Conservation (phyloP, 2,113 vertebrate genomes). For the Neolamprologus toae region DNA sequence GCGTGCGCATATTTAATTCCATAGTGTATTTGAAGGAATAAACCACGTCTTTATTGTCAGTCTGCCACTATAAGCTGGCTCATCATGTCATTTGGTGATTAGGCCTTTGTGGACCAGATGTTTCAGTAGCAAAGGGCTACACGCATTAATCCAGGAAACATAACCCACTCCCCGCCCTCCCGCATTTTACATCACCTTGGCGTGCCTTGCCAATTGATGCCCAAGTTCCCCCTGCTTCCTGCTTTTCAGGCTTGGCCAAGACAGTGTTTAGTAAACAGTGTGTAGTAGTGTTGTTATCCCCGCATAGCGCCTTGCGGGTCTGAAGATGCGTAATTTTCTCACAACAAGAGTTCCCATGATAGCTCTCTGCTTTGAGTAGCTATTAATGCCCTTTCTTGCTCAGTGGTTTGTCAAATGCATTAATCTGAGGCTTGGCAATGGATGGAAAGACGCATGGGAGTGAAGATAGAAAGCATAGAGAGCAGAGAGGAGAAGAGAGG, state of each 20-base stretch:
- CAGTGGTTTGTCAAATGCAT: constrained; percentile 72
- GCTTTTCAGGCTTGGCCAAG: constrained; percentile 36
- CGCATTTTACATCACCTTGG: not conserved
- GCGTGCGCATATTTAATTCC: not conserved
- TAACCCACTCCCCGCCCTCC: not conserved
- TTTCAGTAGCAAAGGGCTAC: not conserved
- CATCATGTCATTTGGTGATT: constrained; percentile 63
- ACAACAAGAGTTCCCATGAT: constrained; percentile 67
- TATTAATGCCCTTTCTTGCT: constrained; percentile 75
- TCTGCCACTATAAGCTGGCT: constrained; percentile 45
- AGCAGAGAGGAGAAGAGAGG: not conserved
- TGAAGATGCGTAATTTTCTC: constrained; percentile 59
- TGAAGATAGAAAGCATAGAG: not conserved
- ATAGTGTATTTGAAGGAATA: constrained; percentile 10
- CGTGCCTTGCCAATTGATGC: constrained; percentile 24
- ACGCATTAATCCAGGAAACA: constrained; percentile 2
- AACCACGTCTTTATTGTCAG: constrained; percentile 24
- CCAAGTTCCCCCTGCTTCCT: not conserved
- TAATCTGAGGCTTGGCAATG: constrained; percentile 57
- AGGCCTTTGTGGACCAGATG: constrained; percentile 38
- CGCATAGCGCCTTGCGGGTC: constrained; percentile 30
- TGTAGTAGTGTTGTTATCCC: constrained; percentile 32
- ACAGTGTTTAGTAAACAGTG: constrained; percentile 34
- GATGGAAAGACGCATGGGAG: not conserved
- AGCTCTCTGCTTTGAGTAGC: constrained; percentile 68